Percentiles rank a stretch among this genome's conserved stretches.
These are phyloP conservation scores for Spodoptera littoralis DNA, from an alignment of 2,888 invertebrate species.

Conservation along the genomic window DNA sequence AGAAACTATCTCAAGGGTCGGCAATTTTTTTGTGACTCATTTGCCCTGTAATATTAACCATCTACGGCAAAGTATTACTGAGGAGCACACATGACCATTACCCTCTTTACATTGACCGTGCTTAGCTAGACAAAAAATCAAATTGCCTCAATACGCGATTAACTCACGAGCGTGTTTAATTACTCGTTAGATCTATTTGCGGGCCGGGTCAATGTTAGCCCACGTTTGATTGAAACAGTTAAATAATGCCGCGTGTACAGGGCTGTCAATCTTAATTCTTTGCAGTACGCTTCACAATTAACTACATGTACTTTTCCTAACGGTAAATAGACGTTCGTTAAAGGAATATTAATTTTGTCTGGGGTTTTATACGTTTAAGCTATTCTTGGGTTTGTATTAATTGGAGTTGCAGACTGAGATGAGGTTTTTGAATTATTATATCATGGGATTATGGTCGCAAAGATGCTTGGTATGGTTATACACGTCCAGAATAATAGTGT, in stretches of 20 bases:
- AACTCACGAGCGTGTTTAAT: conserved; percentile 54
- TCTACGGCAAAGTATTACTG: no score
- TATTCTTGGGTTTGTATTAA: conserved; percentile 33
- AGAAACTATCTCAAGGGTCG: no score
- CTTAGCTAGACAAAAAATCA: conserved; percentile 24
- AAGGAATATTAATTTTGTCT: conserved; percentile 42
- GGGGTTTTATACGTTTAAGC: conserved; percentile 17
- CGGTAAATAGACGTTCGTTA: conserved; percentile 44
- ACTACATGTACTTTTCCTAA: conserved; percentile 63
- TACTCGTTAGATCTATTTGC: conserved; percentile 68
- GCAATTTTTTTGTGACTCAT: no score
- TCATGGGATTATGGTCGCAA: conserved; percentile 23
- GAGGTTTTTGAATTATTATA: conserved; percentile 30
- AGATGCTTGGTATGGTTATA: conserved; percentile 29
- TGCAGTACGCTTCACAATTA: conserved; percentile 63
- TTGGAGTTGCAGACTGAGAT: conserved; percentile 19
- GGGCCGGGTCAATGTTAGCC: conserved; percentile 78
- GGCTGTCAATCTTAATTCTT: conserved; percentile 72
- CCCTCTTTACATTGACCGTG: conserved; percentile 20
- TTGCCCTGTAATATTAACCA: no score
- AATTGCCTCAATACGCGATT: conserved; percentile 45
- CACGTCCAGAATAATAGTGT: conserved; percentile 6
- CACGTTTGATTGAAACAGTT: conserved; percentile 73
- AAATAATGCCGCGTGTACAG: conserved; percentile 60
- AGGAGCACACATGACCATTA: conserved; percentile 3